These are phyloP conservation scores for Plebejus anna DNA, from an alignment of 2,888 invertebrate genomes.

Conservation along the genomic window DNA sequence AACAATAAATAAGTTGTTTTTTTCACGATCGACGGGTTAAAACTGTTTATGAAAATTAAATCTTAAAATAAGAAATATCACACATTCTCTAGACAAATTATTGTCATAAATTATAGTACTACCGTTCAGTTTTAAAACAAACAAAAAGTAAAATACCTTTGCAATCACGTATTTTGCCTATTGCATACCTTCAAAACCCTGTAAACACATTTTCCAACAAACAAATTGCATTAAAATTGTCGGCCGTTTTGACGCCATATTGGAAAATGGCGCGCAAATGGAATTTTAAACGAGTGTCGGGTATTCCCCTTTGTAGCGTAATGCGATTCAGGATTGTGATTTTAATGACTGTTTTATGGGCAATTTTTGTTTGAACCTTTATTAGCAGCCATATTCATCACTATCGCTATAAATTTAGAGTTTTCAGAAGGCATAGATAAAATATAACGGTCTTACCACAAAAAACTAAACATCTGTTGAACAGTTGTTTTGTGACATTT, in stretches of 20 bases:
- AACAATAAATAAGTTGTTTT: too few species aligned
- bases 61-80: too few species aligned
- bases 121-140: too few species aligned
- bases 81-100: not conserved
- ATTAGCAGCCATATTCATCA: too few species aligned
- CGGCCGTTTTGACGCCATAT: constrained; percentile 20
- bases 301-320: constrained; percentile 12
- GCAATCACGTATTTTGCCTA: not conserved
- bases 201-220: not conserved
- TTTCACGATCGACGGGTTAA: too few species aligned
- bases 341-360: not conserved
- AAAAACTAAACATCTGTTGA: too few species aligned
- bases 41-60: too few species aligned
- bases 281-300: constrained; percentile 27
- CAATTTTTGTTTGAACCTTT: not conserved
- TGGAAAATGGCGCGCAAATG: constrained; percentile 25
- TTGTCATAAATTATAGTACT: not conserved
- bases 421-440: too few species aligned
- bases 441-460: too few species aligned
- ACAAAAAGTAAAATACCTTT: not conserved
- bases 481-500: too few species aligned
- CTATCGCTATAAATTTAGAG: too few species aligned
- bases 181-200: not conserved
- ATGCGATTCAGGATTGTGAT: constrained; percentile 8
- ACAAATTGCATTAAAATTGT: constrained; percentile 1